phyloP scores from a whole-genome alignment of 2,888 invertebrate species.

The Aphelenchoides bicaudatus region DNA sequence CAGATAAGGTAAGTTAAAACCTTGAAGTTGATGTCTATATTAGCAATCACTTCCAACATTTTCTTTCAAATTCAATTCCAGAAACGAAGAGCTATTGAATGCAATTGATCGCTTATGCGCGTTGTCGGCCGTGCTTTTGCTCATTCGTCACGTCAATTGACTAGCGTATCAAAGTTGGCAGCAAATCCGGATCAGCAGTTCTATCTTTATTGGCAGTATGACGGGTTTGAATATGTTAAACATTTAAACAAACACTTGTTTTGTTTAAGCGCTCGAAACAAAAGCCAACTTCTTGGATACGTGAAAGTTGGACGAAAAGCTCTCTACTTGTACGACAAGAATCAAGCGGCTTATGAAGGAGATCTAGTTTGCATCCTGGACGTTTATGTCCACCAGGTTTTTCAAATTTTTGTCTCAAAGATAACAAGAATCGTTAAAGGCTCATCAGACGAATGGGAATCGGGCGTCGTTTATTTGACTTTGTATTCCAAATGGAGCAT shows the following conservation, averaged over 20 bases:
- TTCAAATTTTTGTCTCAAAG: no score
- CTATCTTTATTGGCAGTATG: conserved; percentile 49
- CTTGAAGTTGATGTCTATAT: background rate
- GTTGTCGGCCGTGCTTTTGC: conserved; percentile 44
- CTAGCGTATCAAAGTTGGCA: conserved; percentile 21
- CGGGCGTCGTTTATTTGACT: conserved; percentile 79
- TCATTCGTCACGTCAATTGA: conserved; percentile 41
- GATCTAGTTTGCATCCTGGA: conserved; percentile 84
- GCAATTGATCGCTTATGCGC: conserved; percentile 40
- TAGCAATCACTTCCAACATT: background rate
- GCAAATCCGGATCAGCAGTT: conserved; percentile 41
- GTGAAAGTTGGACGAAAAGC: conserved; percentile 85
- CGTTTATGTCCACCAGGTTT: conserved; percentile 80
- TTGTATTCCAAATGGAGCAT: conserved; percentile 70
- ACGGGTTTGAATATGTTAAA: conserved; percentile 34
- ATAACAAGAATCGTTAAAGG: no score
- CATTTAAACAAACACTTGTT: background rate
- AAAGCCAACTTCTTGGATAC: conserved; percentile 69
- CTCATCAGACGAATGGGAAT: conserved; percentile 80
- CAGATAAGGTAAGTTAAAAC: conserved; percentile 15
- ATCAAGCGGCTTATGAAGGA: conserved; percentile 61
- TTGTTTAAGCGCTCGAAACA: conserved; percentile 39
- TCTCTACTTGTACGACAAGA: conserved; percentile 70
- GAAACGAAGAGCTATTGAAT: conserved; percentile 15
- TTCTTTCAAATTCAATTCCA: conserved; percentile 5